A percentile compares a stretch with the other conserved stretches of the same genome.
Conservation (phyloP, 1,140 invertebrate genomes). For the Drosophila teissieri region DNA sequence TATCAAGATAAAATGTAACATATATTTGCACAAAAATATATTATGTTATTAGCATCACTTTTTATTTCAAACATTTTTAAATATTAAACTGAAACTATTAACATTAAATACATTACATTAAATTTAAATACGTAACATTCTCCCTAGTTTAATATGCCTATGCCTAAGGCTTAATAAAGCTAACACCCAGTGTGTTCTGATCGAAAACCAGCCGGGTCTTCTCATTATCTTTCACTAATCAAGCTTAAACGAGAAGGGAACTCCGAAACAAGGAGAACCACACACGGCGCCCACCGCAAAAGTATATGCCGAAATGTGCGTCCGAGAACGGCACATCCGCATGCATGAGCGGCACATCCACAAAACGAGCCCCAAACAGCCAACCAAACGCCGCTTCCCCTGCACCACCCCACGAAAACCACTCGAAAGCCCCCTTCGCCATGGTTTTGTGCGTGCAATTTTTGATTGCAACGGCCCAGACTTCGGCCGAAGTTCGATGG, state of each 20-base stretch:
- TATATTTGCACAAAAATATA: too few species aligned
- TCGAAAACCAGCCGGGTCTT: background rate
- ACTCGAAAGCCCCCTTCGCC: slow-evolving; percentile 11
- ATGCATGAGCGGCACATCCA: slow-evolving; percentile 29
- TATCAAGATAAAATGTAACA: too few species aligned
- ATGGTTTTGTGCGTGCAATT: slow-evolving; percentile 70
- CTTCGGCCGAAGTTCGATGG: slow-evolving; percentile 1
- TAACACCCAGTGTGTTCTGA: too few species aligned
- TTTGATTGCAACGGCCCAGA: slow-evolving; percentile 58
- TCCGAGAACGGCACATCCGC: slow-evolving; percentile 9
- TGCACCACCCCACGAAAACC: background rate
- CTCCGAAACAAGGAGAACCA: slow-evolving; percentile 1
- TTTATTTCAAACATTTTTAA: too few species aligned
- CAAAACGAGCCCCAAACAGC: slow-evolving; percentile 56
- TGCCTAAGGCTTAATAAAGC: too few species aligned
- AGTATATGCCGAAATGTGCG: slow-evolving; percentile 53
- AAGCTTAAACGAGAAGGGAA: background rate
- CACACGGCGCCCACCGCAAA: slow-evolving; percentile 50
- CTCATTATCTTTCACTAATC: background rate
- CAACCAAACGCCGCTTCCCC: background rate
- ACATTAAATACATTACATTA: too few species aligned
- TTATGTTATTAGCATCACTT: too few species aligned
- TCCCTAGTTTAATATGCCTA: too few species aligned
- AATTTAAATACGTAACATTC: too few species aligned
- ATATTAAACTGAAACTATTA: too few species aligned